Conservation (phyloP, 2,113 vertebrate genomes). For the Lichenostomus cassidix region DNA sequence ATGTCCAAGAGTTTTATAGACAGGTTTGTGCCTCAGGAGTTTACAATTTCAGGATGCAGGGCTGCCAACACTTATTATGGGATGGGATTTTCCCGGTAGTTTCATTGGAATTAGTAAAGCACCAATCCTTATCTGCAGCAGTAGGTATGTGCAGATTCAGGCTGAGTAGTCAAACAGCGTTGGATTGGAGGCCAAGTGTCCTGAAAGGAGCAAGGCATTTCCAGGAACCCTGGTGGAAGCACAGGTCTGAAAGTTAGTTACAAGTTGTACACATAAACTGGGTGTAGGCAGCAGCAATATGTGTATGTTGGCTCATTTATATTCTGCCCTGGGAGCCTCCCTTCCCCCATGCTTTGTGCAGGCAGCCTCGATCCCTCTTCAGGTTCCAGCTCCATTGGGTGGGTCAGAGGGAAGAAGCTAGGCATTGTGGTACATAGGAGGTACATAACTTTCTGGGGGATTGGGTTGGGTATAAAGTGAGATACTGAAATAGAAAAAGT, state of each 20-base stretch:
- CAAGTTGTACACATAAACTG: background rate
- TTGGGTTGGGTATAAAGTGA: background rate
- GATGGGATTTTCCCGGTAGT: constrained; percentile 1
- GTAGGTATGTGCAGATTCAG: background rate
- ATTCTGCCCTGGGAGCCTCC: background rate
- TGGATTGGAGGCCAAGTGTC: background rate
- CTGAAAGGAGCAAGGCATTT: background rate
- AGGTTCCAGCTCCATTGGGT: background rate
- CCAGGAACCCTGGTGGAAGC: background rate
- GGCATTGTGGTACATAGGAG: background rate
- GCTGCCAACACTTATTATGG: background rate
- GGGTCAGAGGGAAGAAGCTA: background rate
- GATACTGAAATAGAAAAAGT: background rate
- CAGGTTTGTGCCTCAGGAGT: constrained; percentile 32
- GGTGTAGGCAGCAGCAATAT: background rate
- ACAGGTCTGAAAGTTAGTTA: background rate
- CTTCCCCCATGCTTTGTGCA: background rate
- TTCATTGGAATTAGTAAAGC: background rate
- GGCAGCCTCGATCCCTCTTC: background rate
- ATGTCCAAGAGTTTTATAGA: constrained; percentile 42
- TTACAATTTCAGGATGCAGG: background rate
- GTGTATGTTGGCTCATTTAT: background rate
- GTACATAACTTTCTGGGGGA: background rate
- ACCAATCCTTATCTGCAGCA: background rate
- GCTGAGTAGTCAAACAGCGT: background rate